phyloP scores from a whole-genome alignment of 2,888 invertebrate species.

The Baronia brevicornis region DNA sequence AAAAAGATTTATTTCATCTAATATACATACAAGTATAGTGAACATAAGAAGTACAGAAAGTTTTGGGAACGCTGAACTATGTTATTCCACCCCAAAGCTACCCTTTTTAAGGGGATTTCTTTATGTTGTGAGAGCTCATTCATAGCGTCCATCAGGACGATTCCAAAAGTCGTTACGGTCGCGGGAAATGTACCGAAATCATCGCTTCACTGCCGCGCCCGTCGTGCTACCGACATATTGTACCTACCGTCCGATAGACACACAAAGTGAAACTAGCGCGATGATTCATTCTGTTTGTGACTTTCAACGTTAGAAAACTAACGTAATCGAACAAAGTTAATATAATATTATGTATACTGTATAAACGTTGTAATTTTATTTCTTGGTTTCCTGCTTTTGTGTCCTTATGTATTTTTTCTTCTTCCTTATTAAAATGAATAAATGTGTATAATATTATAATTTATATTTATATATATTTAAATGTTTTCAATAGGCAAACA shows the following conservation, averaged over 20 bases:
- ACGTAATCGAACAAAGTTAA: no score
- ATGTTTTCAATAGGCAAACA: constrained; percentile 3
- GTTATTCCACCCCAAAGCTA: constrained; percentile 64
- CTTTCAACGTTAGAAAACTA: constrained; percentile 3
- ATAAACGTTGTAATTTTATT: constrained; percentile 7
- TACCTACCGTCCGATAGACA: constrained; percentile 47
- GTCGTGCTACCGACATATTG: constrained; percentile 60
- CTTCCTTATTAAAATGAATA: no score
- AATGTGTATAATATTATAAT: no score
- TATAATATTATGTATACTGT: no score
- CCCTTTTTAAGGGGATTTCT: constrained; percentile 77
- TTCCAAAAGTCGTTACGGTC: constrained; percentile 79
- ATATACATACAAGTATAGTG: no score
- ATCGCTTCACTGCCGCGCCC: constrained; percentile 65
- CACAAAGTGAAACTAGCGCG: constrained; percentile 46
- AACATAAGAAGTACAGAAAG: constrained; percentile 5
- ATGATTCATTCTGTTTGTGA: constrained; percentile 54
- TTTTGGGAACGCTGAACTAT: constrained; percentile 28
- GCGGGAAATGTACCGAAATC: constrained; percentile 77
- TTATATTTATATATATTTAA: no score
- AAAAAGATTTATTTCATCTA: no score
- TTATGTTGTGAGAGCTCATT: constrained; percentile 77
- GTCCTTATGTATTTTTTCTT: no score
- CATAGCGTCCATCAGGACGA: constrained; percentile 80
- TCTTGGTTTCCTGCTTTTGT: no score